Conservation (phyloP, 2,113 vertebrate species). For the Bagarius yarrelli region DNA sequence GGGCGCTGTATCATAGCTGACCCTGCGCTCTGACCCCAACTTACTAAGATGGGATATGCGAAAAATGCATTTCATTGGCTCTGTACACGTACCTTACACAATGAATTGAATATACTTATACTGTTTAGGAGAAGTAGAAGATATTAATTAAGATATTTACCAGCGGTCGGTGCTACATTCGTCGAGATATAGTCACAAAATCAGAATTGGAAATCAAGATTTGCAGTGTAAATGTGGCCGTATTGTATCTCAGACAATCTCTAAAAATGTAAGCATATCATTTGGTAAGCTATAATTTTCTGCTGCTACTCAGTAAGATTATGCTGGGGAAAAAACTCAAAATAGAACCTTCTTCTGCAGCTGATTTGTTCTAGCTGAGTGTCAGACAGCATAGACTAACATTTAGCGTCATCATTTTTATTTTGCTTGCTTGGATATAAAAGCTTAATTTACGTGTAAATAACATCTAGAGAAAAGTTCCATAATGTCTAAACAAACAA, state of each 20-base stretch:
- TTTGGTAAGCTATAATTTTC: conserved; percentile 37
- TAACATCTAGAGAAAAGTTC: not conserved
- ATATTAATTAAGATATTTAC: too few species aligned
- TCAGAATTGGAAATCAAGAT: too few species aligned
- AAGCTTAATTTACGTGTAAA: not conserved
- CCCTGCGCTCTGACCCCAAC: too few species aligned
- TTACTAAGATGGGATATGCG: too few species aligned
- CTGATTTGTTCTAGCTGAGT: conserved; percentile 14
- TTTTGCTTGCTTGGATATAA: conserved; percentile 3
- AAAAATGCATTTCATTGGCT: too few species aligned
- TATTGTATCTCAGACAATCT: conserved; percentile 9
- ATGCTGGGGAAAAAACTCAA: conserved; percentile 10
- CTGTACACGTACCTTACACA: too few species aligned
- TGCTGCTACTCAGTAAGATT: conserved; percentile 31
- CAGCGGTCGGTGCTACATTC: too few species aligned
- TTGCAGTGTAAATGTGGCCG: too few species aligned
- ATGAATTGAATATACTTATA: too few species aligned
- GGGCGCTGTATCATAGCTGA: too few species aligned
- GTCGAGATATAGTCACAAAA: too few species aligned
- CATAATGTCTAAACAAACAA: not conserved
- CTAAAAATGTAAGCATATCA: conserved; percentile 38
- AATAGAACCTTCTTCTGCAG: not conserved
- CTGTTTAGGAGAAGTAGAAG: too few species aligned
- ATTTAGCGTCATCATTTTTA: not conserved
- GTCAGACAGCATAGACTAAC: not conserved